Evolutionary conservation across 2,113 vertebrate species (phyloP), one percentile per base, ranked within the genome.

Genomic region (Hystrix cristata): DNA sequence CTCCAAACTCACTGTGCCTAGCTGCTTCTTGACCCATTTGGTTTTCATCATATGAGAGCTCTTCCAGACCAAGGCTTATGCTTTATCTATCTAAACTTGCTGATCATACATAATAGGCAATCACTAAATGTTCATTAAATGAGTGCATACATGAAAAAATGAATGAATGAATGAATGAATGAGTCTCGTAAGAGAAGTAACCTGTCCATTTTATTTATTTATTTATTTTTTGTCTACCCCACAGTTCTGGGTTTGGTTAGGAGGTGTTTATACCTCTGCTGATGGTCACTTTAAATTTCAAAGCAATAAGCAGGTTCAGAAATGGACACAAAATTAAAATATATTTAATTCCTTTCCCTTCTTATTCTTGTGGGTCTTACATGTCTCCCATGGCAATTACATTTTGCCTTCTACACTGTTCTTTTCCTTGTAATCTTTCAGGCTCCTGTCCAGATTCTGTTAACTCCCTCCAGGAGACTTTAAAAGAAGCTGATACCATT

Each of bases 221-320:
- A n/a, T n/a, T n/a, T n/a, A n/a, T n/a, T n/a, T 25, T 53, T 69
- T 86, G 72, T 43, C 62, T 80, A 4, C 5, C 67, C 34, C 55
- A n/a, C 14, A 19, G 38, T 60, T n/a, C 62, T 79, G 79, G 15
- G 23, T 69, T 74, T 67, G 72, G 18, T 9, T 69, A 55, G 38
- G 38, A 19, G 78, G 5, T 43, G 57, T 60, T 79, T 1, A 8
- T 5, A 80, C 16, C 9, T n/a, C 13, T 87, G 15, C 64, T 81
- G 21, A n/a, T n/a, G 46, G n/a, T 91, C 81, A 86, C 55, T 81
- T 91, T 62, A 91, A 95, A 95, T 29, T 87, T 55, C 46, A 62
- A 72, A 87, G 34, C 48, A 62, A 29, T 81, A 87, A 71, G 14
- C 19, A 62, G 80, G 23, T 69, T 72, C 21, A 87, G 15, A 81